phyloP scores from a whole-genome alignment of 2,888 invertebrate species.

The Zele albiditarsus region DNA sequence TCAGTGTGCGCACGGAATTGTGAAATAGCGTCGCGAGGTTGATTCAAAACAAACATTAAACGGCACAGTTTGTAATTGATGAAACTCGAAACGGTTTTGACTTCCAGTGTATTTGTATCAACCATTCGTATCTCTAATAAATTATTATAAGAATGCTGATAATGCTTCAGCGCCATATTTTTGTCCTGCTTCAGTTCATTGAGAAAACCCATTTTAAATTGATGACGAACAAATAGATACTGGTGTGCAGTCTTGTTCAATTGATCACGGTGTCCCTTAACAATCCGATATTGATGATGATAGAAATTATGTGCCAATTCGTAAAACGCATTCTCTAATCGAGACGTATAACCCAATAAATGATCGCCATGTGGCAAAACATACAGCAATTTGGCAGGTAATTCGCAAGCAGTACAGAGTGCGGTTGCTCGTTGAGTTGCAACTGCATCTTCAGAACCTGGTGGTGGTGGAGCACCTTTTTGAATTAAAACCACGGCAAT shows the following conservation, averaged over 20 bases:
- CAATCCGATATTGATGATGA: constrained; percentile 88
- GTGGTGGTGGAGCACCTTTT: constrained; percentile 83
- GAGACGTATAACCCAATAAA: constrained; percentile 80
- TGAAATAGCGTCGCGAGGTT: constrained; percentile 94
- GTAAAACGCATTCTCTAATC: constrained; percentile 94
- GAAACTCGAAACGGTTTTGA: constrained; percentile 95
- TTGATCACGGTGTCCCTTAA: constrained; percentile 92
- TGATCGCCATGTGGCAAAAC: constrained; percentile 94
- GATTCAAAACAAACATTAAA: constrained; percentile 89
- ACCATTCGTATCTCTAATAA: constrained; percentile 90
- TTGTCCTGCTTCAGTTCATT: constrained; percentile 94
- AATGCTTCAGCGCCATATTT: constrained; percentile 89
- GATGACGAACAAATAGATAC: constrained; percentile 93
- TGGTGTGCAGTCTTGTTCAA: constrained; percentile 93
- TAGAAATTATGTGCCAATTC: constrained; percentile 96
- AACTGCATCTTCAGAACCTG: constrained; percentile 86
- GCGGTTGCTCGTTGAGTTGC: constrained; percentile 94
- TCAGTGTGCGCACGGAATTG: constrained; percentile 95
- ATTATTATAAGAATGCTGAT: constrained; percentile 91
- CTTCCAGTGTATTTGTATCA: constrained; percentile 93
- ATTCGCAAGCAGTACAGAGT: constrained; percentile 92
- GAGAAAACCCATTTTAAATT: constrained; percentile 97
- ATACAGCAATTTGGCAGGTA: constrained; percentile 93
- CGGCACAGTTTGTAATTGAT: constrained; percentile 97
- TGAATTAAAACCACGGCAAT: constrained; percentile 94